Conservation (phyloP, 2,888 invertebrate genomes). For the Hyalella azteca region DNA sequence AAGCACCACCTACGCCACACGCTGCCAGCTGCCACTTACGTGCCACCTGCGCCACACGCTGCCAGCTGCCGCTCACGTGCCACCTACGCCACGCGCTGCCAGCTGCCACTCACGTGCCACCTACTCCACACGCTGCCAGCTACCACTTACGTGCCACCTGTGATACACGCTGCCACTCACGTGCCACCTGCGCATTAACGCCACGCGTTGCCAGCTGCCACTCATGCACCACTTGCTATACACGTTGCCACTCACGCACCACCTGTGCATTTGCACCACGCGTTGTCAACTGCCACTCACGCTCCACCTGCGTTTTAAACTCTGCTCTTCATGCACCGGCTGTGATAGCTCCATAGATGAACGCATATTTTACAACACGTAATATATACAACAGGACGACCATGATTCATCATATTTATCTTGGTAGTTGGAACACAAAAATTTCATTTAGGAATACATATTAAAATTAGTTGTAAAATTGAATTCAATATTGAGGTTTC, state of each 20-base stretch:
- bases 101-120: background rate
- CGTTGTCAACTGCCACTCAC: no score
- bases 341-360: no score
- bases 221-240: background rate
- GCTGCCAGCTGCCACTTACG: background rate
- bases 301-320: background rate
- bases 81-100: background rate
- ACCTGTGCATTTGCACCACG: no score
- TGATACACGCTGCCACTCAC: background rate
- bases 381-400: no score
- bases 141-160: background rate
- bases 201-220: background rate
- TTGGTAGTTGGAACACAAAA: no score
- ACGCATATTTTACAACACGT: no score
- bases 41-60: background rate
- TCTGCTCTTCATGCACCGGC: background rate
- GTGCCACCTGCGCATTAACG: background rate
- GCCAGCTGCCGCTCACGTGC: background rate
- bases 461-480: no score
- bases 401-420: no score
- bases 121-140: background rate
- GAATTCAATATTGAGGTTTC: no score
- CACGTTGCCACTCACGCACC: background rate
- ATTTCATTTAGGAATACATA: no score
- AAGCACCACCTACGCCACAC: background rate